A percentile compares a stretch with the other conserved stretches of the same genome.
These are phyloP conservation scores for Falco peregrinus DNA, from an alignment of 2,797 vertebrate genomes.

Conservation along the genomic window DNA sequence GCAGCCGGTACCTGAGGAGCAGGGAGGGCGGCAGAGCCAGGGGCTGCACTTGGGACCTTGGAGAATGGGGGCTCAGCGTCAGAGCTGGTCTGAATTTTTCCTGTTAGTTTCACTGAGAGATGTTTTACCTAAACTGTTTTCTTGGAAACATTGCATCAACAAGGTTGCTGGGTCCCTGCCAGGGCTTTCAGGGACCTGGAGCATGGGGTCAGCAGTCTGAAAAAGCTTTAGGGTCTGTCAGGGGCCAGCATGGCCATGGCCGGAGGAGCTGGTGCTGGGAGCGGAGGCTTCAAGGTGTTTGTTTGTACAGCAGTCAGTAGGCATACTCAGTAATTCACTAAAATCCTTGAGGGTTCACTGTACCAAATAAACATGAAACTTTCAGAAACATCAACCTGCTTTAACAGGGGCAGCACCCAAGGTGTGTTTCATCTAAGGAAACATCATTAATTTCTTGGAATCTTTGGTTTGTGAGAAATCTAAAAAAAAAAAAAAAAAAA, in stretches of 20 bases:
- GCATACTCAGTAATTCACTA: background rate
- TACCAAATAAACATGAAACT: background rate
- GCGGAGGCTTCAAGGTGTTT: rapidly evolving
- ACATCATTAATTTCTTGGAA: background rate
- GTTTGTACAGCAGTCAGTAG: background rate
- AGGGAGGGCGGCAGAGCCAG: rapidly evolving
- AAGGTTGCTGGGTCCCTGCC: background rate
- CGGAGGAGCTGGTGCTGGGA: background rate
- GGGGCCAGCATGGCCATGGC: background rate
- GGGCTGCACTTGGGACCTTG: rapidly evolving
- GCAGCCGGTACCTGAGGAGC: rapidly evolving
- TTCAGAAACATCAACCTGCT: background rate
- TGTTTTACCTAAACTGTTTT: background rate
- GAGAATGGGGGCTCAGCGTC: background rate
- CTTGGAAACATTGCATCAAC: background rate
- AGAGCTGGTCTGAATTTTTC: background rate
- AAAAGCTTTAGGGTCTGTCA: background rate
- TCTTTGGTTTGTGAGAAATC: background rate
- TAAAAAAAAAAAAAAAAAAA: background rate
- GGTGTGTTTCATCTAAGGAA: background rate
- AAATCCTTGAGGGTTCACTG: background rate
- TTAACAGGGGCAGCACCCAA: background rate
- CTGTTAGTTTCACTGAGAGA: background rate
- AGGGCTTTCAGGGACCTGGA: background rate
- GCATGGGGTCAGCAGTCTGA: background rate